Conservation (phyloP, 2,888 invertebrate species). For the Thysanoteuthis rhombus region DNA sequence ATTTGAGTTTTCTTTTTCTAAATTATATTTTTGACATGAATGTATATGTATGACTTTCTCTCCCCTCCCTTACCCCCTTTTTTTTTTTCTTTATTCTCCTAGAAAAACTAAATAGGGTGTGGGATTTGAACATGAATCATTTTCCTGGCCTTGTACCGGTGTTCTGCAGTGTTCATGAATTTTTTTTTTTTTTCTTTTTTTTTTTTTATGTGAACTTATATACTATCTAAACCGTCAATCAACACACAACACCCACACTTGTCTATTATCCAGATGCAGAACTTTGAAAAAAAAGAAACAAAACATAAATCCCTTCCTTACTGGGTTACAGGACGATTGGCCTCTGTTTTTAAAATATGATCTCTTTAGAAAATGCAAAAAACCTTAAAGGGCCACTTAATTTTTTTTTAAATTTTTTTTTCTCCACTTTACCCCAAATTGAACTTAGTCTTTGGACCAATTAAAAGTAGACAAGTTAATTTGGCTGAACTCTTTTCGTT, state of each 20-base stretch:
- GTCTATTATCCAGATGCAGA: neutral
- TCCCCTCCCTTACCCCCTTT: neutral
- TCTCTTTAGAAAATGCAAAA: neutral
- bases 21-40: neutral
- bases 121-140: neutral
- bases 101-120: neutral
- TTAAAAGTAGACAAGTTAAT: neutral
- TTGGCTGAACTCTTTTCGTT: neutral
- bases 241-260: neutral
- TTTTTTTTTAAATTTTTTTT: too few relatives aligned
- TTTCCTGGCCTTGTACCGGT: constrained; percentile 1
- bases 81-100: neutral
- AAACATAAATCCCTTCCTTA: neutral
- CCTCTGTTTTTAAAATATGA: neutral
- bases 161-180: neutral
- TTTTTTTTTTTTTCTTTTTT: neutral
- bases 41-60: neutral
- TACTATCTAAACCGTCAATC: too few relatives aligned
- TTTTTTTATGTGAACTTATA: too few relatives aligned
- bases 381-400: neutral
- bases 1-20: neutral
- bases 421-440: neutral
- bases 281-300: neutral
- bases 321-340: neutral
- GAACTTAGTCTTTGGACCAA: neutral